Base-by-base conservation (phyloP, 2,113 vertebrate species). In the Elgaria multicarinata region DNA sequence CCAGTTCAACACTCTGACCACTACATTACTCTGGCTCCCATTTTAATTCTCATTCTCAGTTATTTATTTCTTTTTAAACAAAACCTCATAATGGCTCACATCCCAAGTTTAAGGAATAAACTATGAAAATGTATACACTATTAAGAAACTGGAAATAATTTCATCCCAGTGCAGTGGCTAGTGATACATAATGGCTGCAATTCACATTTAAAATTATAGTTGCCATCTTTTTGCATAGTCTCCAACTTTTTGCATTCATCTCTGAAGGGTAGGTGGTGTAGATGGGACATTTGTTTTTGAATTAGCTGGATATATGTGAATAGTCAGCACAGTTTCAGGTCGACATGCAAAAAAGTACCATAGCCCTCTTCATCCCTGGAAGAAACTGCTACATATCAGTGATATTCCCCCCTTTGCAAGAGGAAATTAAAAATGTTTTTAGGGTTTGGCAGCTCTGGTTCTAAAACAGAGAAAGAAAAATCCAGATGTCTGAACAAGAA, bases 381-480 rank as follows among this genome's bases (percentile, higher is more conserved):
- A 86, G 53, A 86, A 86, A 75, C 53, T 14, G n/a, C 24, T 6
- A 53, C 46, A 6, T 20, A 33, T 7, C 22, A 64, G 8, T 77
- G n/a, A 62, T 31, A 20, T 10, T 46, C 18, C 13, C 28, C 14
- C 67, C 53, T 55, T 76, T 26, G 26, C 28, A 67, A 83, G 39
- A 44, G 58, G 24, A 66, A 36, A 42, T 13, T 86, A 3, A 24
- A 58, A n/a, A 55, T 14, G 28, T 74, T 44, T 62, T 24, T 55
- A 62, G 13, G 53, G 26, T 1, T 18, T 86, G 28, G 36, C 10
- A 44, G 78, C 53, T 87, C n/a, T 53, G 10, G 76, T 55, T 84
- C 3, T 82, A 85, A 62, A 53, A 58, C 67, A 93, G 55, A 94
- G 86, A 9, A 33, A 28, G n/a, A 24, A 82, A 88, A 83, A 24